Conservation (phyloP, 37 sponge, comb jelly and placozoan genomes). For the Mnemiopsis leidyi region DNA sequence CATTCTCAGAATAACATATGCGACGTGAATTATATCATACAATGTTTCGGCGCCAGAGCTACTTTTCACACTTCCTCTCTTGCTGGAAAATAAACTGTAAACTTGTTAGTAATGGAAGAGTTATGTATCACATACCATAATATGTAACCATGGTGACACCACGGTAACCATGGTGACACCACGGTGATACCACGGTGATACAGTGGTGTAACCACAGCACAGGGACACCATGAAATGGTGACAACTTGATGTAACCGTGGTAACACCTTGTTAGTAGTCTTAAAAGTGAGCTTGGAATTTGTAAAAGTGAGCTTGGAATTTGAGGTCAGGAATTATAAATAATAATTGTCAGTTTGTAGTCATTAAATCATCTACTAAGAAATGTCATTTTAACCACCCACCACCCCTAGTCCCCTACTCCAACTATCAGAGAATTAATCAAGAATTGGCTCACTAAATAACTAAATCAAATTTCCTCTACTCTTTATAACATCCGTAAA, state of each 20-base stretch:
- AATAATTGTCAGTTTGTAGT: too few relatives aligned
- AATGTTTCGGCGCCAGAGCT: background rate
- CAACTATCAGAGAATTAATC: too few relatives aligned
- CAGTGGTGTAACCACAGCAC: background rate
- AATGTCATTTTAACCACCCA: too few relatives aligned
- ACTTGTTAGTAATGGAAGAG: background rate
- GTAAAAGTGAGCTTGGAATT: too few relatives aligned
- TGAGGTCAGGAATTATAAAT: too few relatives aligned
- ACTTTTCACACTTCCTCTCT: background rate
- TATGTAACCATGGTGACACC: background rate
- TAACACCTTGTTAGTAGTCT: constrained; percentile 14
- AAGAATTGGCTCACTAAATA: too few relatives aligned
- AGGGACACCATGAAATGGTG: background rate
- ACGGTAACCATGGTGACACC: constrained; percentile 21
- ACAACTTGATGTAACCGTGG: background rate
- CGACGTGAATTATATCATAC: background rate
- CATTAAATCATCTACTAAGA: too few relatives aligned
- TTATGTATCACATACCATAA: too few relatives aligned
- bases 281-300: too few relatives aligned
- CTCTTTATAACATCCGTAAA: too few relatives aligned
- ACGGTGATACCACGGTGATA: background rate
- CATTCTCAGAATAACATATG: background rate
- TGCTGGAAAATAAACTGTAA: background rate
- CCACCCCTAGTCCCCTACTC: too few relatives aligned
- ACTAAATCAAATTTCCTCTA: too few relatives aligned